Conservation (phyloP, 64 coral and sea anemone species). For the Trachythela sp. region DNA sequence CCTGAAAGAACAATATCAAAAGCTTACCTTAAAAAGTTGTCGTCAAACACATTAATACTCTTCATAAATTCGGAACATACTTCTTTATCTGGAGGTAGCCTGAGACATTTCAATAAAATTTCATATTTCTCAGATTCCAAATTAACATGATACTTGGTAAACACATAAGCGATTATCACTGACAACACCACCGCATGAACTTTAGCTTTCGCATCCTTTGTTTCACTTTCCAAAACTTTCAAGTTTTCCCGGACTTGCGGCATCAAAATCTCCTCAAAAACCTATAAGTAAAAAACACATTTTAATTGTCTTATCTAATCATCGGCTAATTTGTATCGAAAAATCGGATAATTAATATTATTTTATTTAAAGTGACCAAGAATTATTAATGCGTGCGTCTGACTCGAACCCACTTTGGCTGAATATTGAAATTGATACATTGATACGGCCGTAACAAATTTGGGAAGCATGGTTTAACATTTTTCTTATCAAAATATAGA, state of each 20-base stretch:
- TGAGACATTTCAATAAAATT: not conserved
- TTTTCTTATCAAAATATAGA: too few species aligned
- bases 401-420: too few species aligned
- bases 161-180: not conserved
- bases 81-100: not conserved
- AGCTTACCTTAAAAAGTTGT: not conserved
- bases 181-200: not conserved
- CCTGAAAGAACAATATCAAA: not conserved
- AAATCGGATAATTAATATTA: too few species aligned
- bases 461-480: too few species aligned
- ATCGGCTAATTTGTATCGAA: too few species aligned
- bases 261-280: not conserved
- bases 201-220: not conserved
- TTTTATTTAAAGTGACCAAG: too few species aligned
- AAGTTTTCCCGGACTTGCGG: not conserved
- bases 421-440: too few species aligned
- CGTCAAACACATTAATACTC: not conserved
- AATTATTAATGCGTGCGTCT: too few species aligned
- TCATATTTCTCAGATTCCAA: not conserved
- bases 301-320: too few species aligned
- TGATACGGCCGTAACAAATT: too few species aligned
- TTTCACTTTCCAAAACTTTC: not conserved
- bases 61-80: not conserved
- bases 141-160: not conserved
- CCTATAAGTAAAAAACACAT: not conserved